Conservation (phyloP, 2,113 vertebrate species). For the Cinclus cinclus region DNA sequence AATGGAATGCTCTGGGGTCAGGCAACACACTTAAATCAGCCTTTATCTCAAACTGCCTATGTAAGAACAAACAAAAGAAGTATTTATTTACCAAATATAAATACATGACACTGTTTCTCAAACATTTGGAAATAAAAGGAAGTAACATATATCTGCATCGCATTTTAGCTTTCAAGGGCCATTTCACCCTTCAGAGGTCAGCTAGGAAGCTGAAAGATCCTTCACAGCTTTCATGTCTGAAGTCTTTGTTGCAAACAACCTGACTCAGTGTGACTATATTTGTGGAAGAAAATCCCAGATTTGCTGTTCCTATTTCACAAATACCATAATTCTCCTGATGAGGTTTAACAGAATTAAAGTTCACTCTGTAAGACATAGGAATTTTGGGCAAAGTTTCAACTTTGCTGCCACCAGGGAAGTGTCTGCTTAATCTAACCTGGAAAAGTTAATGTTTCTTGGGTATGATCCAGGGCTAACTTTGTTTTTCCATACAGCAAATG, state of each 20-base stretch:
- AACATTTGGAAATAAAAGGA: neutral
- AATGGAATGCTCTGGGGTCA: neutral
- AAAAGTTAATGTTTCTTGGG: conserved; percentile 34
- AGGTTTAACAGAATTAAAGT: conserved; percentile 12
- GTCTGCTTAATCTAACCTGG: conserved; percentile 33
- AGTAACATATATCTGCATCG: neutral
- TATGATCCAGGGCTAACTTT: neutral
- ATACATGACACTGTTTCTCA: neutral
- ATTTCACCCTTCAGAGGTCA: neutral
- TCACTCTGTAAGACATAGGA: neutral
- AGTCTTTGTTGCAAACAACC: neutral
- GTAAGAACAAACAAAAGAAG: neutral
- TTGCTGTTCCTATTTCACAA: neutral
- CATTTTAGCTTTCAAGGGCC: neutral
- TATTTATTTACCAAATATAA: conserved; percentile 2
- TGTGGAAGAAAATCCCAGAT: neutral
- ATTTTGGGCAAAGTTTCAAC: conserved; percentile 40
- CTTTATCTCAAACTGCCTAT: neutral
- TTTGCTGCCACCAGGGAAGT: neutral
- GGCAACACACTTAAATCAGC: neutral
- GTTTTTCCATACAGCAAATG: neutral
- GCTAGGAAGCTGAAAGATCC: neutral
- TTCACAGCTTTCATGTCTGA: neutral
- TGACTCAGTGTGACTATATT: neutral
- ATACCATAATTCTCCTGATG: neutral